A percentile compares a stretch with the other conserved stretches of the same genome.
These are phyloP conservation scores for Gymnothorax javanicus DNA, from an alignment of 2,797 vertebrate species.

Conservation along the genomic window DNA sequence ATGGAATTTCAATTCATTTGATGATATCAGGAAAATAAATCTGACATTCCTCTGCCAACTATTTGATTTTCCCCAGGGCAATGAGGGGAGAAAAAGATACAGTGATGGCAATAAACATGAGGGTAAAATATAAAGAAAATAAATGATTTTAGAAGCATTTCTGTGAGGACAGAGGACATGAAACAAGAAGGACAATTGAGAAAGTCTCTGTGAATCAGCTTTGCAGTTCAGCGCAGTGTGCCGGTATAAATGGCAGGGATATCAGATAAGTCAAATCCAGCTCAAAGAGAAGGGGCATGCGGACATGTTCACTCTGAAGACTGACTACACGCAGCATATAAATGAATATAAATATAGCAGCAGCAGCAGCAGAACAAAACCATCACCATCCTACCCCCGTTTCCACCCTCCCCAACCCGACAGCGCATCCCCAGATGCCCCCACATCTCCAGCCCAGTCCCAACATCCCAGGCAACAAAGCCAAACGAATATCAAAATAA, in stretches of 20 bases:
- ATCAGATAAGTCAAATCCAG: neutral
- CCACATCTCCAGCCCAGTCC: constrained; percentile 37
- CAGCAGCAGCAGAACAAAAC: constrained; percentile 1
- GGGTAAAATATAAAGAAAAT: neutral
- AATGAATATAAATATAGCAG: constrained; percentile 2
- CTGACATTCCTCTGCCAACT: neutral
- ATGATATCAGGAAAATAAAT: neutral
- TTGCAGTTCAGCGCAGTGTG: neutral
- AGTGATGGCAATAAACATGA: neutral
- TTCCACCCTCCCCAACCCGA: neutral
- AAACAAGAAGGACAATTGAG: neutral
- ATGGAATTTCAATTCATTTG: neutral
- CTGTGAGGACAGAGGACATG: neutral
- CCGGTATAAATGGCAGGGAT: neutral
- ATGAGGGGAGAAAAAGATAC: neutral
- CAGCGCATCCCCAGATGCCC: neutral
- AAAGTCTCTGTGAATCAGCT: neutral
- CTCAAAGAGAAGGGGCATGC: constrained; percentile 15
- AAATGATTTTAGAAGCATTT: neutral
- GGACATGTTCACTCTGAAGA: neutral
- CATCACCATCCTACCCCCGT: neutral
- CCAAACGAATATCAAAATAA: constrained; percentile 37
- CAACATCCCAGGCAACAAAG: constrained; percentile 37
- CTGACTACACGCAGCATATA: neutral
- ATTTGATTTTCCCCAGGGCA: neutral